Base-by-base conservation (phyloP, 2,888 invertebrate genomes). In the Ophraella communa region DNA sequence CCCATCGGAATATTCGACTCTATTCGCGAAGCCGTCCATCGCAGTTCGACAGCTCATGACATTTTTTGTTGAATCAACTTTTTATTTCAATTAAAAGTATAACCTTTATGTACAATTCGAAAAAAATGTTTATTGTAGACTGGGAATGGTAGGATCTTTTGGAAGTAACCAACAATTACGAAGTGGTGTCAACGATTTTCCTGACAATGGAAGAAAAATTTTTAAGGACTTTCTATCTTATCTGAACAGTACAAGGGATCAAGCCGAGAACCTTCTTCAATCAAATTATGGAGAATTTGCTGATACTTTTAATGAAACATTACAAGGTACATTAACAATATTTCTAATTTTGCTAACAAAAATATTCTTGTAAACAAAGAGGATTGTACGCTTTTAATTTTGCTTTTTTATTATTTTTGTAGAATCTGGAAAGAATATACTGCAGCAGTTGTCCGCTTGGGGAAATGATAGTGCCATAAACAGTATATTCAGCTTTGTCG, bases 101-200 rank as follows among this genome's bases (percentile, higher is more conserved):
- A n/a, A n/a, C n/a, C n/a, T n/a, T n/a, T n/a, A n/a, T n/a, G n/a
- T n/a, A n/a, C n/a, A n/a, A n/a, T n/a, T n/a, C n/a, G n/a, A n/a
- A n/a, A n/a, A n/a, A n/a, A 10, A 11, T 17, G 18, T 52, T 17
- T 30, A 17, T 4, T 30, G 10, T 49, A 52, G 96, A 76, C 94
- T 95, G 83, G 95, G 95, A 64, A 91, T 95, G 66, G 94, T 97
- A 54, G 94, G 95, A 81, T 91, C 94, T 49, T 95, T 96, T 83
- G 92, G 93, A 57, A 95, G 94, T 60, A 96, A 95, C 81, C 90
- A 93, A 76, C 91, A 93, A 78, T 85, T 94, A 84, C 90, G 94
- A 78, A 86, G 87, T 57, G 93, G 94, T 56, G 84, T 89, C 27
- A 84, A 87, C 57, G 87, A 87, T 18, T 83, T 92, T 59, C 88